A percentile compares a stretch with the other conserved stretches of the same genome.
phyloP scores from a whole-genome alignment of 2,113 vertebrate species.

The Callocephalon fimbriatum region DNA sequence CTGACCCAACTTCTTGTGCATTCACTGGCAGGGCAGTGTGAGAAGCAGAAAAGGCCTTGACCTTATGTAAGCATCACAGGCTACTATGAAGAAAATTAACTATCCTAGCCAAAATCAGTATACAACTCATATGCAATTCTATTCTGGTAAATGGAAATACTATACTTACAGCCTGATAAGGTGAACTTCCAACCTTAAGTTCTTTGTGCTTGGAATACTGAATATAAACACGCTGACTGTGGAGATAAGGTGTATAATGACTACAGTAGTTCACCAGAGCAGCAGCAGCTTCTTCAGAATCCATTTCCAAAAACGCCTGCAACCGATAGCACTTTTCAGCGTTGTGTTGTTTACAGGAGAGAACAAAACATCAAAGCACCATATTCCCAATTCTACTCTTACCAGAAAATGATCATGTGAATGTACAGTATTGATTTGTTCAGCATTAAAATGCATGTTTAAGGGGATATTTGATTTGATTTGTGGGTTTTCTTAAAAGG shows the following conservation, averaged over 20 bases:
- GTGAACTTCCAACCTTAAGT: slow-evolving; percentile 81
- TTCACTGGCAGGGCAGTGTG: rapidly evolving
- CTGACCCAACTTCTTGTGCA: neutral
- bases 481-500: neutral
- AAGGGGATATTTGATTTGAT: neutral
- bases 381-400: neutral
- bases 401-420: neutral
- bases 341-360: neutral
- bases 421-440: neutral
- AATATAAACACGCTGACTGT: slow-evolving; percentile 82
- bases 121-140: neutral
- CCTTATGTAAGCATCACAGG: neutral
- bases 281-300: slow-evolving; percentile 85
- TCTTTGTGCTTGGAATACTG: slow-evolving; percentile 87
- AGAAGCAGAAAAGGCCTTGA: neutral
- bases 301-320: slow-evolving; percentile 91
- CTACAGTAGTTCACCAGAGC: slow-evolving; percentile 84
- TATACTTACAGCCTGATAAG: slow-evolving; percentile 83
- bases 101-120: neutral
- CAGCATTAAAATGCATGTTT: neutral
- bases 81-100: neutral
- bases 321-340: slow-evolving; percentile 51
- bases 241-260: slow-evolving; percentile 73
- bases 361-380: neutral
- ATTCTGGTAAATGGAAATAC: neutral